A percentile compares a stretch with the other conserved stretches of the same genome.
Conservation (phyloP, 2,113 vertebrate species). For the Labrus mixtus region DNA sequence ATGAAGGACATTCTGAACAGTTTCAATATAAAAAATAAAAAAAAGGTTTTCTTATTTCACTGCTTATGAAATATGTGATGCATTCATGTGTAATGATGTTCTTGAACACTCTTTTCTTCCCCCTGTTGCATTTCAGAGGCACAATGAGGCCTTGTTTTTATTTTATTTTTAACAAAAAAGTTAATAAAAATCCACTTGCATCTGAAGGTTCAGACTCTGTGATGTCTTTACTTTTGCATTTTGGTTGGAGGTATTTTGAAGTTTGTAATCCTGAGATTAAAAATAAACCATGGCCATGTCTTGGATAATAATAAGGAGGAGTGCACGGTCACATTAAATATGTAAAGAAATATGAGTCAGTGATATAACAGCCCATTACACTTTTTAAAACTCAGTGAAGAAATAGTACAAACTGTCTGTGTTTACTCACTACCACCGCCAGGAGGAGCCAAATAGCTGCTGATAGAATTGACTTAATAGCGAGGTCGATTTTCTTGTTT, state of each 20-base stretch:
- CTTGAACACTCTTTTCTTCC: neutral
- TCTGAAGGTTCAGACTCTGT: neutral
- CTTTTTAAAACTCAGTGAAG: no score
- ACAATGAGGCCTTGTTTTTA: slow-evolving; percentile 13
- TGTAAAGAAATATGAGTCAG: neutral
- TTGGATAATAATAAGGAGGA: no score
- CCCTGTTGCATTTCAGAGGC: slow-evolving; percentile 28
- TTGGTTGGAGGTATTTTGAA: neutral
- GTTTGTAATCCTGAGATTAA: neutral
- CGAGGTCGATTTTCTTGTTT: neutral
- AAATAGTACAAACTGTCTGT: neutral
- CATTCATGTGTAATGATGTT: neutral
- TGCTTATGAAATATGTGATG: neutral
- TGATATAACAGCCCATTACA: no score
- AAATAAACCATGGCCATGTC: neutral
- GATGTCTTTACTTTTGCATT: neutral
- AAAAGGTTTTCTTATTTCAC: slow-evolving; percentile 4
- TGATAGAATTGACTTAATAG: neutral
- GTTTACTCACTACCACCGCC: neutral
- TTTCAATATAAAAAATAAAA: slow-evolving; percentile 17
- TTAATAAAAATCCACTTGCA: slow-evolving; percentile 78
- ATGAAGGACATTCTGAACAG: neutral
- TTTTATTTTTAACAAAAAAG: slow-evolving; percentile 73
- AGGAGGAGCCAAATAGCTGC: slow-evolving; percentile 50
- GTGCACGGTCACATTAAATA: no score